Percentiles rank a stretch among this genome's conserved stretches.
These are phyloP conservation scores for Eupithecia pulchellata DNA, from an alignment of 2,888 invertebrate genomes.

Conservation along the genomic window DNA sequence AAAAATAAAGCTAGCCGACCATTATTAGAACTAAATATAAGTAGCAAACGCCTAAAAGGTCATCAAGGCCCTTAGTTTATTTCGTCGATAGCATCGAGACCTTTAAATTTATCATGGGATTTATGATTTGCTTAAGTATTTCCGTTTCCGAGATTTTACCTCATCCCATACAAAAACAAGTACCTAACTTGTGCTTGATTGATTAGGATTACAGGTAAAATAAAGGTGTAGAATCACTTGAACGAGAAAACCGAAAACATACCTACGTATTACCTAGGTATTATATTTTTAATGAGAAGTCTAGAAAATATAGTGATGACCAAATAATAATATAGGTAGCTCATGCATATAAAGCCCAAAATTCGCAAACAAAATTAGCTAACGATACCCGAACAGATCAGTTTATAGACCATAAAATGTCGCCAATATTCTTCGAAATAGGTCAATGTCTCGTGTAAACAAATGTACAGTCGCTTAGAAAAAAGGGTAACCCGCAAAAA, in stretches of 20 bases:
- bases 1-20: background rate
- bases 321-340: no score
- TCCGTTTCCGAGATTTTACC: no score
- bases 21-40: background rate
- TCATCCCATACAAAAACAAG: no score
- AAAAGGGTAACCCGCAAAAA: background rate
- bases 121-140: no score
- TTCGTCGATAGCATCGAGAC: background rate
- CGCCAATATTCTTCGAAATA: constrained; percentile 57
- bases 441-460: constrained; percentile 70
- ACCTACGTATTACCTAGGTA: no score
- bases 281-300: no score
- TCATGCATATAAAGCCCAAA: background rate
- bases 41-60: background rate
- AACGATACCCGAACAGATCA: constrained; percentile 17
- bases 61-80: background rate
- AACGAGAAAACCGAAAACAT: background rate
- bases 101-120: no score
- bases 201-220: no score
- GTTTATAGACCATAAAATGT: constrained; percentile 21
- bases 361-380: background rate
- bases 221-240: background rate
- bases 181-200: no score
- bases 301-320: no score
- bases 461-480: constrained; percentile 20